A percentile compares a stretch with the other conserved stretches of the same genome.
Conservation (phyloP, 2,797 vertebrate species). For the Lateolabrax maculatus region DNA sequence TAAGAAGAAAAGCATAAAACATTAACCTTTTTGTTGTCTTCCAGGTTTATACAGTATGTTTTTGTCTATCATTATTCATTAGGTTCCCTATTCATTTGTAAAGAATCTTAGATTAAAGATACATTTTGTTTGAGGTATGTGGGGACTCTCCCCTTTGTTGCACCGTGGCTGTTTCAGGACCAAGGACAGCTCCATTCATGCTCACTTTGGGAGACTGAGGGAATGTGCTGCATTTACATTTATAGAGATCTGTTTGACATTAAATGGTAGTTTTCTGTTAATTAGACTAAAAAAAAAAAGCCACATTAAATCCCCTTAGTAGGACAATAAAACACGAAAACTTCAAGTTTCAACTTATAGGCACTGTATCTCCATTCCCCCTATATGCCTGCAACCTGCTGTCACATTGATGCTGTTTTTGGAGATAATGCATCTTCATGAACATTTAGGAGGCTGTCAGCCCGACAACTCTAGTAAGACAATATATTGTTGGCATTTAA, state of each 20-base stretch:
- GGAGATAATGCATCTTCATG: slow-evolving; percentile 6
- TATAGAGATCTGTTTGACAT: not conserved
- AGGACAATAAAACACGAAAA: not conserved
- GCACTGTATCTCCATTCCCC: not conserved
- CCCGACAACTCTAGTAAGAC: slow-evolving; percentile 19
- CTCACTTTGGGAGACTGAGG: not conserved
- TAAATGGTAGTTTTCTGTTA: not conserved
- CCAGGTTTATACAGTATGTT: not conserved
- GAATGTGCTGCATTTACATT: not conserved
- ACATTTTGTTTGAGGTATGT: not conserved
- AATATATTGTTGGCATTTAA: slow-evolving; percentile 48
- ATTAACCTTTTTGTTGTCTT: not conserved
- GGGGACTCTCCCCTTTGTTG: slow-evolving; percentile 33
- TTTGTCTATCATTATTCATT: not conserved
- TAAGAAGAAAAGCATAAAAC: not conserved
- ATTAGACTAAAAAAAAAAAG: not conserved
- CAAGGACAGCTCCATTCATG: slow-evolving; percentile 48
- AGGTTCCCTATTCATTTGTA: not conserved
- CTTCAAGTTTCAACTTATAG: no score
- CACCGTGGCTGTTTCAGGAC: slow-evolving; percentile 47
- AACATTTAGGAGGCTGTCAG: slow-evolving; percentile 25
- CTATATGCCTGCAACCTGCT: not conserved
- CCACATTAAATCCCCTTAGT: not conserved
- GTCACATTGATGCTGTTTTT: not conserved
- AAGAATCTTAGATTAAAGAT: not conserved